Percentiles rank a stretch among this genome's conserved stretches.
Evolutionary conservation across 2,888 invertebrate genomes (phyloP).

Genomic region (Dorcus hopei): DNA sequence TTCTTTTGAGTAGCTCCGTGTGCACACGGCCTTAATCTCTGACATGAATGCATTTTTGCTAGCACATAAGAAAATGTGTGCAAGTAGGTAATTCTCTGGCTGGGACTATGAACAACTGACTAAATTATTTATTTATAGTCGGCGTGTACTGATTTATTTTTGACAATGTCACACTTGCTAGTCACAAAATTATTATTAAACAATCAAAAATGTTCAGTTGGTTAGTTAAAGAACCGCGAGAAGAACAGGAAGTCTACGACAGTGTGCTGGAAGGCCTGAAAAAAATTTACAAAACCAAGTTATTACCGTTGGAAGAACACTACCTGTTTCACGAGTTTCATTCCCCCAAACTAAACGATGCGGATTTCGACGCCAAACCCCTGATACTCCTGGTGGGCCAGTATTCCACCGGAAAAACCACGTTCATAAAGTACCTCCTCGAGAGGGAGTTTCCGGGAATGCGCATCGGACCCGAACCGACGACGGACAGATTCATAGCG

Average conservation of each 20-base stretch:
- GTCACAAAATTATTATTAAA: background rate
- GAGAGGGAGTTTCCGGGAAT: constrained; percentile 96
- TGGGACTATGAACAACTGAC: no score
- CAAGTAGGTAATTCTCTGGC: no score
- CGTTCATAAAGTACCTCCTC: constrained; percentile 89
- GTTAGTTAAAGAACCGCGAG: constrained; percentile 63
- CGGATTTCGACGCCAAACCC: constrained; percentile 97
- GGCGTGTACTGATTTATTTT: background rate
- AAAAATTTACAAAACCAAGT: constrained; percentile 85
- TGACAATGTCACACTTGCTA: background rate
- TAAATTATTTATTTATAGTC: no score
- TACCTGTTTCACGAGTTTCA: constrained; percentile 95
- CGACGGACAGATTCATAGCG: constrained; percentile 96
- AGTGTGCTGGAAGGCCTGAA: constrained; percentile 93
- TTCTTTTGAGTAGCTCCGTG: no score
- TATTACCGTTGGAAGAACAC: constrained; percentile 83
- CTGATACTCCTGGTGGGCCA: constrained; percentile 97
- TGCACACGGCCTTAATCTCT: no score
- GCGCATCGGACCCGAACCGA: constrained; percentile 98
- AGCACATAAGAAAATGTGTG: no score
- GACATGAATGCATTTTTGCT: no score
- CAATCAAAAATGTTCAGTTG: constrained; percentile 77
- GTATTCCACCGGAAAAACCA: constrained; percentile 97
- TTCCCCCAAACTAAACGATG: constrained; percentile 89
- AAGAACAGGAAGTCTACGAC: constrained; percentile 69